Base-by-base conservation (phyloP, 2,113 vertebrate species). In the Psittacara wagleri region DNA sequence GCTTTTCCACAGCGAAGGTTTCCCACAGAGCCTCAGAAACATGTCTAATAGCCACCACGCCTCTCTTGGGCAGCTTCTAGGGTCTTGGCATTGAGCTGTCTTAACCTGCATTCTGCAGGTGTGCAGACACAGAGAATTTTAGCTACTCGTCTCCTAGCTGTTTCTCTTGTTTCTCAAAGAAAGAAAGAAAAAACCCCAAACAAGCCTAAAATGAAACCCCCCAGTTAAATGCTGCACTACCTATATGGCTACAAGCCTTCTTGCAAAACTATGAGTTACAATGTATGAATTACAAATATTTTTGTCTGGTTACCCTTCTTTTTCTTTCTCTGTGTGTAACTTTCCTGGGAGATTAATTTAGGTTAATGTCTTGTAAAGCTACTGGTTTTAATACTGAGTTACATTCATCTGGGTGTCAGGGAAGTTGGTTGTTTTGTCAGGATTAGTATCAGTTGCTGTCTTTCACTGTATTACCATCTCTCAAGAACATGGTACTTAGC, bases 81-180 rank as follows among this genome's bases (percentile, higher is more conserved):
- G 37, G 61, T 90, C 88, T 41, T 84, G 61, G 23, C 1, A 0
- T 25, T 55, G 68, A 86, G 76, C 55, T 83, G 76, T 46, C 83
- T 88, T 87, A 93, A 86, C 86, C 64, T 94, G 92, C 37, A 43
- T 29, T 81, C 73, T 22, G 7, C 92, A 94, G 86, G 43, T 92
- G 80, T 86, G 90, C 86, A 77, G 79, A 35, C 44, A 61, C 13
- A 61, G 44, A 75, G 24, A 52, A 33, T 84, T 83, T 70, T 29
- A 81, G 35, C 68, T 83, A 16, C 43, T 86, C 7, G 28, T 83
- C 69, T 81, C 54, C 43, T 54, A 54, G 52, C 17, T 62, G 18
- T 64, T 91, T 75, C 49, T 79, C n/a, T 29, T 74, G 9, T 75
- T 90, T 90, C 57, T 57, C 33, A 84, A 76, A 51, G 57, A 35